phyloP scores from a whole-genome alignment of 2,888 invertebrate species.

The Drosophila subsilvestris region DNA sequence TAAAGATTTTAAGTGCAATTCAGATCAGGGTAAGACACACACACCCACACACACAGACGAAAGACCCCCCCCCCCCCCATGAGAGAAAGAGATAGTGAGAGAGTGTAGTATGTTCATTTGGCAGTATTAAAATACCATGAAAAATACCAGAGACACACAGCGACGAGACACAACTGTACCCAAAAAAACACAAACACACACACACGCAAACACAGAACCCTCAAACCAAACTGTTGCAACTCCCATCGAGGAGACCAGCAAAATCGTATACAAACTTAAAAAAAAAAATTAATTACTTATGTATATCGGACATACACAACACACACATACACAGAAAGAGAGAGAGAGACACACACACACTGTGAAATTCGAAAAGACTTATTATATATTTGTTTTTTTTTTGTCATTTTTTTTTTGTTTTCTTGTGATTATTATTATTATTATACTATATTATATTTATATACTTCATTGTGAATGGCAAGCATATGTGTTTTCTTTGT shows the following conservation, averaged over 20 bases:
- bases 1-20: background rate
- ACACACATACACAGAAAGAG: constrained; percentile 58
- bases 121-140: constrained; percentile 30
- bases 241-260: constrained; percentile 30
- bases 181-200: background rate
- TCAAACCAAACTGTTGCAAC: constrained; percentile 60
- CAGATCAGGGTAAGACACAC: background rate
- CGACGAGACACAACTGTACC: constrained; percentile 13
- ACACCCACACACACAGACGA: no score
- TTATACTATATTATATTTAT: constrained; percentile 29
- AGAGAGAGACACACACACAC: constrained; percentile 78
- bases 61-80: no score
- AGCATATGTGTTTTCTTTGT: constrained; percentile 41
- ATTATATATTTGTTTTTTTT: constrained; percentile 74
- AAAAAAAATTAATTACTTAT: constrained; percentile 50
- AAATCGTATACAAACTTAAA: constrained; percentile 38
- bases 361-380: constrained; percentile 83
- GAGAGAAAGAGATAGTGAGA: background rate
- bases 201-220: constrained; percentile 9
- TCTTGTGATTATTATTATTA: constrained; percentile 27
- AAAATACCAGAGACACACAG: constrained; percentile 14
- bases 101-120: constrained; percentile 20
- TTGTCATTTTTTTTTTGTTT: constrained; percentile 51
- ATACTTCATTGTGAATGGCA: constrained; percentile 38
- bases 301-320: constrained; percentile 46